phyloP scores from a whole-genome alignment of 2,888 invertebrate genomes.

The Zonitis immaculata region DNA sequence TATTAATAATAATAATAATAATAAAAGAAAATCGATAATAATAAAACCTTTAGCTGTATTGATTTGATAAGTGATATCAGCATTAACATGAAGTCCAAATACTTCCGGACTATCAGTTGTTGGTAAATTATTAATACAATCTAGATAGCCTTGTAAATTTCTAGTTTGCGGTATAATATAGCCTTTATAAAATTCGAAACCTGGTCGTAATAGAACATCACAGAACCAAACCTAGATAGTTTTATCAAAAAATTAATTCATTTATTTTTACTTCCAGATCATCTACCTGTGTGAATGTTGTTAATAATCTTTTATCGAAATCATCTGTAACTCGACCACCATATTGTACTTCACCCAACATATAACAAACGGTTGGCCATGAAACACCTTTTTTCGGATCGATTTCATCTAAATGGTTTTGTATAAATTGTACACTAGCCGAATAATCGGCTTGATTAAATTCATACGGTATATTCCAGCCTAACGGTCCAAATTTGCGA shows the following conservation, averaged over 20 bases:
- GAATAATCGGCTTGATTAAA: conserved; percentile 96
- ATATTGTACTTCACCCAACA: conserved; percentile 88
- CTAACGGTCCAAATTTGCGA: conserved; percentile 88
- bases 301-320: conserved; percentile 89
- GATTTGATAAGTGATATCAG: conserved; percentile 96
- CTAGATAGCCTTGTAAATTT: conserved; percentile 73
- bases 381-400: conserved; percentile 96
- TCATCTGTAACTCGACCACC: conserved; percentile 91
- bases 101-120: conserved; percentile 89
- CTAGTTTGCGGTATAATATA: conserved; percentile 87
- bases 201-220: conserved; percentile 77
- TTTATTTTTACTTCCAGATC: too few relatives aligned
- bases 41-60: conserved; percentile 79
- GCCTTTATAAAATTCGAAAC: conserved; percentile 90
- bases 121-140: conserved; percentile 82
- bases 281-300: conserved; percentile 89
- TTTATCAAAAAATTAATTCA: too few relatives aligned
- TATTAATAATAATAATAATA: not conserved
- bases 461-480: conserved; percentile 95
- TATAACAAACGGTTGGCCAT: conserved; percentile 96
- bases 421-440: conserved; percentile 91
- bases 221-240: conserved; percentile 99
- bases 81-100: conserved; percentile 93
- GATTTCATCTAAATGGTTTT: conserved; percentile 95
- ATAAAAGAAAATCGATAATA: not conserved